A percentile compares a stretch with the other conserved stretches of the same genome.
These are phyloP conservation scores for Cheilinus undulatus DNA, from an alignment of 2,113 vertebrate species.

Conservation along the genomic window DNA sequence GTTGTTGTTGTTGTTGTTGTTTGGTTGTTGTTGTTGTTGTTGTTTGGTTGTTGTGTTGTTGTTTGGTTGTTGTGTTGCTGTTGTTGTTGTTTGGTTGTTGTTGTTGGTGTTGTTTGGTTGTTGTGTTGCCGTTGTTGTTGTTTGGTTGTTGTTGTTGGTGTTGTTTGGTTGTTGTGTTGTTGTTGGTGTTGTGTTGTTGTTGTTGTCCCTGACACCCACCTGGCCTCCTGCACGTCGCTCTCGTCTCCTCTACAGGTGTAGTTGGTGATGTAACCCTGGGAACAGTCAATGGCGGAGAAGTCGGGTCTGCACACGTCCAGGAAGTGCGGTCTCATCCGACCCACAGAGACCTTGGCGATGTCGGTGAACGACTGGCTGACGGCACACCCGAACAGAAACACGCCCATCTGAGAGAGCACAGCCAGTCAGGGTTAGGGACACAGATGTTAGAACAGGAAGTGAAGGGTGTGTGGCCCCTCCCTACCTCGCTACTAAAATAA, in stretches of 20 bases:
- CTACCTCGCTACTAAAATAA: no score
- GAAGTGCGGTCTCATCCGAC: constrained; percentile 96
- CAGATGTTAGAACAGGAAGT: no score
- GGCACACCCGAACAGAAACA: constrained; percentile 96
- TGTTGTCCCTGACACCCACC: constrained; percentile 78
- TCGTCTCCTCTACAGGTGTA: constrained; percentile 87
- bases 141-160: no score
- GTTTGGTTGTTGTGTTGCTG: no score
- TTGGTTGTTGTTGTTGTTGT: no score
- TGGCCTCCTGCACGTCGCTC: constrained; percentile 93
- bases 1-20: no score
- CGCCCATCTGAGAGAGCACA: constrained; percentile 86
- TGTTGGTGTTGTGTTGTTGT: background rate
- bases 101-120: no score
- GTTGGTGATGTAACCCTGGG: constrained; percentile 90
- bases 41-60: no score
- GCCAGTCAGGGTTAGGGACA: background rate
- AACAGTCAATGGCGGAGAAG: constrained; percentile 90
- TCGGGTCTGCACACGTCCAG: constrained; percentile 89
- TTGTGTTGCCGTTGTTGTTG: no score
- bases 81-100: no score
- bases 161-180: no score
- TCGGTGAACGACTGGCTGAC: constrained; percentile 99
- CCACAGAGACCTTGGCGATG: constrained; percentile 99
- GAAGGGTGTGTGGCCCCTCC: no score